These are phyloP conservation scores for Ariopsis seemanni DNA, from an alignment of 2,113 vertebrate genomes.

Conservation along the genomic window DNA sequence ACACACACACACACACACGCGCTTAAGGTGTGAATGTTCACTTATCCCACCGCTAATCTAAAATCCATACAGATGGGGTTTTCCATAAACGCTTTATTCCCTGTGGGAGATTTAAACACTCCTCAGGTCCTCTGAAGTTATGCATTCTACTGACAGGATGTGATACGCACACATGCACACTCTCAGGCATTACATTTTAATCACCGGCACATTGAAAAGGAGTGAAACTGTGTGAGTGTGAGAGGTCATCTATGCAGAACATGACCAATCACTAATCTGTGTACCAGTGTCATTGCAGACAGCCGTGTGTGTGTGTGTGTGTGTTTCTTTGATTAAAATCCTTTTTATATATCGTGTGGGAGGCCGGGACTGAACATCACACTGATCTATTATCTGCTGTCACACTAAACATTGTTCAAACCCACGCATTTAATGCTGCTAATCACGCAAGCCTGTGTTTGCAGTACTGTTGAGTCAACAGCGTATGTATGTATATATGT, in stretches of 20 bases:
- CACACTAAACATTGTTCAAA: slow-evolving; percentile 36
- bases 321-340: slow-evolving; percentile 38
- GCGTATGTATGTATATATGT: slow-evolving; percentile 30
- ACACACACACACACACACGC: slow-evolving; percentile 6
- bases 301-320: slow-evolving; percentile 36
- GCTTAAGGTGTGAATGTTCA: not conserved
- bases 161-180: slow-evolving; percentile 11
- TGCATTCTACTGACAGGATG: slow-evolving; percentile 2
- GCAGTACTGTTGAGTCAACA: slow-evolving; percentile 19
- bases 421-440: slow-evolving; percentile 18
- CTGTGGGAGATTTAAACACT: slow-evolving; percentile 1
- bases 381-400: slow-evolving; percentile 39
- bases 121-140: slow-evolving; percentile 19
- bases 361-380: slow-evolving; percentile 16
- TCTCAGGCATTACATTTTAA: slow-evolving; percentile 23
- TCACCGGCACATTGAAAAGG: slow-evolving; percentile 5
- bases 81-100: slow-evolving; percentile 30
- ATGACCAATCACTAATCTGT: not conserved
- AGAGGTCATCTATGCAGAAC: slow-evolving; percentile 19
- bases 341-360: slow-evolving; percentile 7
- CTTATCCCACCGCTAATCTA: slow-evolving; percentile 7
- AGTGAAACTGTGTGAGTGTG: not conserved
- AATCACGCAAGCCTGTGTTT: slow-evolving; percentile 20
- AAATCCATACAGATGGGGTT: slow-evolving; percentile 28
- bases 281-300: slow-evolving; percentile 49